These are phyloP conservation scores for Malthinus seriepunctatus DNA, from an alignment of 2,888 invertebrate genomes.

Conservation along the genomic window DNA sequence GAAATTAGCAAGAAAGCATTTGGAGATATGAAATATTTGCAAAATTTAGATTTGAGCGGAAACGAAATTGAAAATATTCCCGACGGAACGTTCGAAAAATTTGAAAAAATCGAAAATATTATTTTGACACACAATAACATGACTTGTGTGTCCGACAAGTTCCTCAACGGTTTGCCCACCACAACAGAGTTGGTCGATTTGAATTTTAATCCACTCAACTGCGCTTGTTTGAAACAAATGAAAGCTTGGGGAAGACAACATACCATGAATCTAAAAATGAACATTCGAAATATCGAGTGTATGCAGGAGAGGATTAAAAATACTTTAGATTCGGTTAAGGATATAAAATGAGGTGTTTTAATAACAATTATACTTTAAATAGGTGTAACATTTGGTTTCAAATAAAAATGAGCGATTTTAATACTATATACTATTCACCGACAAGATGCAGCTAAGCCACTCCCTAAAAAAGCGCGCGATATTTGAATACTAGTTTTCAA, in stretches of 20 bases:
- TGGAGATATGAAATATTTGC: constrained; percentile 13
- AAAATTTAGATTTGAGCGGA: constrained; percentile 13
- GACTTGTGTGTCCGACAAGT: constrained; percentile 8
- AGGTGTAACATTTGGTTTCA: too few relatives aligned
- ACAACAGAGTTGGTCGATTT: constrained; percentile 9
- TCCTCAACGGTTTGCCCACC: constrained; percentile 8
- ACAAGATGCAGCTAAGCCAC: too few relatives aligned
- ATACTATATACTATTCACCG: too few relatives aligned
- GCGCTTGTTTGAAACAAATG: constrained; percentile 17
- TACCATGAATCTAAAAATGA: constrained; percentile 8
- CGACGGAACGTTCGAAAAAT: constrained; percentile 30
- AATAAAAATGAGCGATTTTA: too few relatives aligned
- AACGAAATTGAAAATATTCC: constrained; percentile 24
- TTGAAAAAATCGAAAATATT: constrained; percentile 9
- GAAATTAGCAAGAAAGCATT: constrained; percentile 11
- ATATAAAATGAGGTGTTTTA: not conserved
- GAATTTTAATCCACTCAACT: constrained; percentile 18
- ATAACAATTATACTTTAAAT: too few relatives aligned
- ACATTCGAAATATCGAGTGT: constrained; percentile 14
- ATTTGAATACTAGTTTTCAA: too few relatives aligned
- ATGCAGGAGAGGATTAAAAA: constrained; percentile 20
- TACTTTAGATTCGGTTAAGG: constrained; percentile 12
- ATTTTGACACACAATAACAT: constrained; percentile 16
- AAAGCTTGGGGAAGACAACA: constrained; percentile 14
- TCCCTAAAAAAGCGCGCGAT: too few relatives aligned